Conservation (phyloP, 1,140 invertebrate species). For the Drosophila varians region DNA sequence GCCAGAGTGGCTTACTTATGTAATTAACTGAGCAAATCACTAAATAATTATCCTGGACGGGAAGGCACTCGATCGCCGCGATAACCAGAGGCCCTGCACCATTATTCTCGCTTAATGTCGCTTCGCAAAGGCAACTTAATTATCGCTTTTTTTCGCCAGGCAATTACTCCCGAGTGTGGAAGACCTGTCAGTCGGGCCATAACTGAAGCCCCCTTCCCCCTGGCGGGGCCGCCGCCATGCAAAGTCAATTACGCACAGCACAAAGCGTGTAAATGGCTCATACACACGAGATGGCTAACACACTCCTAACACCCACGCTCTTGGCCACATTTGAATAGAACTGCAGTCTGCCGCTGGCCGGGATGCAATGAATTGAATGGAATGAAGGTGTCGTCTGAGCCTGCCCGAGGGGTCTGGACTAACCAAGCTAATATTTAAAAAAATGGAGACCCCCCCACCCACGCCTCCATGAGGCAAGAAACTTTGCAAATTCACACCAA, state of each 20-base stretch:
- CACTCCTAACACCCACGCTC: background rate
- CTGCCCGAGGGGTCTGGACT: background rate
- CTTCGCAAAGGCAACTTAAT: conserved; percentile 34
- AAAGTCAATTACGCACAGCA: conserved; percentile 63
- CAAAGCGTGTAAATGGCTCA: conserved; percentile 43
- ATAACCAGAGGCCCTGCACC: background rate
- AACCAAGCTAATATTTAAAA: background rate
- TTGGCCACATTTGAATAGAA: background rate
- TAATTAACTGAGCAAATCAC: conserved; percentile 44
- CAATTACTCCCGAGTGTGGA: conserved; percentile 24
- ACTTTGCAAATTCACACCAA: conserved; percentile 54
- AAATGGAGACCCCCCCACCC: too few relatives aligned
- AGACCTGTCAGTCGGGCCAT: conserved; percentile 17
- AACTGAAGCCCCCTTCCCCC: conserved; percentile 26
- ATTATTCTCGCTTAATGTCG: conserved; percentile 1
- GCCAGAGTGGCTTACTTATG: conserved; percentile 42
- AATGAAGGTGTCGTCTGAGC: conserved; percentile 17
- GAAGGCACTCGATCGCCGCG: background rate
- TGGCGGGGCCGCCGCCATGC: conserved; percentile 32
- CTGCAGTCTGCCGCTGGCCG: background rate
- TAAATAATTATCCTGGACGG: conserved; percentile 23
- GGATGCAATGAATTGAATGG: conserved; percentile 42
- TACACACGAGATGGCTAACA: conserved; percentile 7
- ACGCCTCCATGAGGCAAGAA: too few relatives aligned
- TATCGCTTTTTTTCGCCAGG: conserved; percentile 18